Conservation (phyloP, 2,113 vertebrate species). For the Nerophis ophidion region DNA sequence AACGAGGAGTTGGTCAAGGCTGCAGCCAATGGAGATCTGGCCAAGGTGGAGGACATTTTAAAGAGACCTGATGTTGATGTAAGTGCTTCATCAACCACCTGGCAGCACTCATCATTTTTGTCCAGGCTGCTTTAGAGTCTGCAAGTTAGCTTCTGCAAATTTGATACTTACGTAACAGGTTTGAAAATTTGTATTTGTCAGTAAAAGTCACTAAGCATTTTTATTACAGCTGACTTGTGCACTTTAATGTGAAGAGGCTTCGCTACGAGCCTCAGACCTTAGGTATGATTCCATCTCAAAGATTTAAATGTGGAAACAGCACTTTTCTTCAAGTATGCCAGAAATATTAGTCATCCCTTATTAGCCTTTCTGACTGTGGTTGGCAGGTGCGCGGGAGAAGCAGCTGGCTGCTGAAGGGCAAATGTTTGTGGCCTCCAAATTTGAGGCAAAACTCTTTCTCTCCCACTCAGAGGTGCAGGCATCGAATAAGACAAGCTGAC, state of each 20-base stretch:
- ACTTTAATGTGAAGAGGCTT: conserved; percentile 2
- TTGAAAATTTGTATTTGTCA: not conserved
- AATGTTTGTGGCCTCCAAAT: not conserved
- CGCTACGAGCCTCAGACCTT: not conserved
- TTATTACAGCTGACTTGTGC: conserved; percentile 4
- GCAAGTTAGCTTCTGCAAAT: not conserved
- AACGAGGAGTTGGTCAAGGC: conserved; percentile 99
- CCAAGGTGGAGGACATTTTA: conserved; percentile 96
- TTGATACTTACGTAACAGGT: no score
- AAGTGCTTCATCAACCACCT: conserved; percentile 35
- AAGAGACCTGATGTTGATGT: conserved; percentile 97
- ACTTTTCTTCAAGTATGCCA: not conserved
- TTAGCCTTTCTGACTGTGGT: not conserved
- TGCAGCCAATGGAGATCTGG: conserved; percentile 94
- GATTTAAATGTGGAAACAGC: not conserved
- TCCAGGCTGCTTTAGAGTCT: not conserved
- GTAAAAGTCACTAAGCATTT: not conserved
- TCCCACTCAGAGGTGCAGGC: not conserved
- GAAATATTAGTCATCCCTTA: not conserved
- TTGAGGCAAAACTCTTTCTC: not conserved
- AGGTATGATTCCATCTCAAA: not conserved
- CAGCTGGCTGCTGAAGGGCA: conserved; percentile 5
- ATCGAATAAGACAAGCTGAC: not conserved
- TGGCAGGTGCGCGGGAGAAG: not conserved
- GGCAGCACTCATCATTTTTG: not conserved